Conservation (phyloP, 2,888 invertebrate genomes). For the Mactromeris polynyma region DNA sequence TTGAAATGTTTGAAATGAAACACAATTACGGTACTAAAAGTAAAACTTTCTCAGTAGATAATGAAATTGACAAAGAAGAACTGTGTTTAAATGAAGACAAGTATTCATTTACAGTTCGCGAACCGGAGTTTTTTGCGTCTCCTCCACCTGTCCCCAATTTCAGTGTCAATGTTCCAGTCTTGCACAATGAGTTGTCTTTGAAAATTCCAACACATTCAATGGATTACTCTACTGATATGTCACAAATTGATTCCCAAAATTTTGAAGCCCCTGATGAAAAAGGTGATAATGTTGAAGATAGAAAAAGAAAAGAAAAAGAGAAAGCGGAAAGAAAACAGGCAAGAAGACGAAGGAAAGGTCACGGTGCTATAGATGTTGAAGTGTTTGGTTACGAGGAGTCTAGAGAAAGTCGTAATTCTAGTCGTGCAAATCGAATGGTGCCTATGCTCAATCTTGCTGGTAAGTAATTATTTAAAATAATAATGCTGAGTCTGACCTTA, state of each 20-base stretch:
- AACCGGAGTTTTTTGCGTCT: constrained; percentile 28
- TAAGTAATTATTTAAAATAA: no score
- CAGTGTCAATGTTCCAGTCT: constrained; percentile 45
- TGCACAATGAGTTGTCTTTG: constrained; percentile 51
- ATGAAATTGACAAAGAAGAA: neutral
- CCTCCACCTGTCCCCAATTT: constrained; percentile 63
- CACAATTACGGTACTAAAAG: neutral
- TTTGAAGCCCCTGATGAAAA: constrained; percentile 36
- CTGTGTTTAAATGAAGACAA: neutral
- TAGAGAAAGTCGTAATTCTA: constrained; percentile 70
- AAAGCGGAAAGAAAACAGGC: constrained; percentile 53
- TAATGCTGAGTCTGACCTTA: no score
- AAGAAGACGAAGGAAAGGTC: constrained; percentile 62
- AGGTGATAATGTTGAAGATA: constrained; percentile 20
- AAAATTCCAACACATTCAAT: constrained; percentile 64
- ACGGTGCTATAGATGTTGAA: constrained; percentile 80
- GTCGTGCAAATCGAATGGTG: constrained; percentile 67
- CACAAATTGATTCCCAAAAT: constrained; percentile 48
- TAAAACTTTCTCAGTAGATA: neutral
- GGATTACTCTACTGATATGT: constrained; percentile 65
- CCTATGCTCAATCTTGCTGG: constrained; percentile 77
- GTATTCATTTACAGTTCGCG: neutral
- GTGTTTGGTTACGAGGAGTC: constrained; percentile 80
- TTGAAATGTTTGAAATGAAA: constrained; percentile 39
- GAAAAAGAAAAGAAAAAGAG: constrained; percentile 35